Evolutionary conservation across 2,888 invertebrate species (phyloP).

Genomic region (Clunio marinus): DNA sequence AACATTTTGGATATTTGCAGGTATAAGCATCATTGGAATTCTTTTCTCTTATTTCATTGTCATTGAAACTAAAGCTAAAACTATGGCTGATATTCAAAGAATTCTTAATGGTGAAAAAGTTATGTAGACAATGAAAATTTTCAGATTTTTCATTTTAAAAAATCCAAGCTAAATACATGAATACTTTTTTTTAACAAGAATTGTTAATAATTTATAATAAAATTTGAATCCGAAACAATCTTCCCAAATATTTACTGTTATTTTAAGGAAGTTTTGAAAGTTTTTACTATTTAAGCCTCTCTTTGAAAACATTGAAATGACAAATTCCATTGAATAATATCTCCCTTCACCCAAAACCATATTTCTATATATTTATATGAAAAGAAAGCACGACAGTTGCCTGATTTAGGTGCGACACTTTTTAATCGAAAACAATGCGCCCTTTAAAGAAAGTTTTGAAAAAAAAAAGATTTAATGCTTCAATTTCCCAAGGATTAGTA

Average conservation of each 20-base stretch:
- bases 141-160: not conserved
- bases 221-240: not conserved
- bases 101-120: not conserved
- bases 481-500: conserved; percentile 38
- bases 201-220: too few relatives aligned
- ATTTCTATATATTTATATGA: too few relatives aligned
- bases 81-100: conserved; percentile 59
- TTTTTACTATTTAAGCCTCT: too few relatives aligned
- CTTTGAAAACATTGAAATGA: too few relatives aligned
- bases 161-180: not conserved
- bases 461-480: conserved; percentile 26
- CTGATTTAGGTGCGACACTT: conserved; percentile 39
- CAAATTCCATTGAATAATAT: conserved; percentile 37
- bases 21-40: conserved; percentile 57
- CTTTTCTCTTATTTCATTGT: conserved; percentile 59
- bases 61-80: conserved; percentile 62
- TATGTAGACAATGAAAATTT: too few relatives aligned
- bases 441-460: too few relatives aligned
- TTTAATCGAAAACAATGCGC: conserved; percentile 18
- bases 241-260: not conserved
- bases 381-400: not conserved
- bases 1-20: conserved; percentile 65
- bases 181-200: too few relatives aligned
- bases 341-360: too few relatives aligned
- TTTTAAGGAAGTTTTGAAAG: too few relatives aligned